Evolutionary conservation across 1,140 invertebrate species (phyloP).

Genomic region (Bursaphelenchus mucronatus): DNA sequence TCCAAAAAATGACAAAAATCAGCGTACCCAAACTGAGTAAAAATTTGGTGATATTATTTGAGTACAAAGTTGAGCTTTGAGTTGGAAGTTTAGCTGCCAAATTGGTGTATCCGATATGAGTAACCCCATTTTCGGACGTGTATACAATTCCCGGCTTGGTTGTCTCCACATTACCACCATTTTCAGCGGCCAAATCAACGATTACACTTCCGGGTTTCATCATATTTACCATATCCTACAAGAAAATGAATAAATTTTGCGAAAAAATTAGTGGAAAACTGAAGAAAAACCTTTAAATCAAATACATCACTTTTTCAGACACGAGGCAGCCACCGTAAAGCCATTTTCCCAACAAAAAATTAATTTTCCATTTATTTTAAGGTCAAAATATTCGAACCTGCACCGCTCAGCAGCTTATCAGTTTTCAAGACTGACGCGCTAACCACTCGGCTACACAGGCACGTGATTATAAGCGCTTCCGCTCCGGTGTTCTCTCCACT

Average conservation of each 20-base stretch:
- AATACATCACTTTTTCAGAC: slow-evolving; percentile 62
- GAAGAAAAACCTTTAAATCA: slow-evolving; percentile 17
- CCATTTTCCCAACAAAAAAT: too few species aligned
- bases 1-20: slow-evolving; percentile 4
- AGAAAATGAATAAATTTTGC: slow-evolving; percentile 30
- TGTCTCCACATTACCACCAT: slow-evolving; percentile 81
- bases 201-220: slow-evolving; percentile 86
- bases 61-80: slow-evolving; percentile 78
- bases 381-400: too few species aligned
- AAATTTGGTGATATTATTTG: slow-evolving; percentile 84
- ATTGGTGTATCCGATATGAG: slow-evolving; percentile 75
- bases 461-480: too few species aligned
- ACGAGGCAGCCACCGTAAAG: too few species aligned
- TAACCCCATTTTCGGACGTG: slow-evolving; percentile 71
- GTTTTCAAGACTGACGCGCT: too few species aligned
- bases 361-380: too few species aligned
- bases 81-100: slow-evolving; percentile 75
- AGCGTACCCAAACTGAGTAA: slow-evolving; percentile 71
- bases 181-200: slow-evolving; percentile 81
- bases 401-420: too few species aligned
- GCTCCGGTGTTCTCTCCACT: too few species aligned
- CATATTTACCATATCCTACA: slow-evolving; percentile 72
- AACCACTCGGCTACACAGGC: too few species aligned
- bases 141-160: slow-evolving; percentile 75
- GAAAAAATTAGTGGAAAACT: background rate